These are phyloP conservation scores for Orchesella flavescens DNA, from an alignment of 2,888 invertebrate genomes.

Conservation along the genomic window DNA sequence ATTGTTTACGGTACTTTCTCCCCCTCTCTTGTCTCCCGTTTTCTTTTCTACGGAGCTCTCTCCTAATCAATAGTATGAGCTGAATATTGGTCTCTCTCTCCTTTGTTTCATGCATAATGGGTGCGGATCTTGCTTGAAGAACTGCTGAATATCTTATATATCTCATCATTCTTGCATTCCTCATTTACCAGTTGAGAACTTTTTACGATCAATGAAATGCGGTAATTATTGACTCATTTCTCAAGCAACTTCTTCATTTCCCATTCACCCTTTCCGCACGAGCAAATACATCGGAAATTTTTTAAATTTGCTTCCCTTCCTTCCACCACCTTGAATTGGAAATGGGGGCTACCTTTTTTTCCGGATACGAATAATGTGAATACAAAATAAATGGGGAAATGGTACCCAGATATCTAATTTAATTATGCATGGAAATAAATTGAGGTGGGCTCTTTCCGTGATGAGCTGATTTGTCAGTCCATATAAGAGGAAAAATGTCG, in stretches of 20 bases:
- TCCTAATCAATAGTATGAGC: no score
- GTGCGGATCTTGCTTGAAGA: not conserved
- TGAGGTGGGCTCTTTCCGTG: no score
- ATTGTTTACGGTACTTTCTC: not conserved
- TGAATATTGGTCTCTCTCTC: not conserved
- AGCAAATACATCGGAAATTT: not conserved
- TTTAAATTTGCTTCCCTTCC: no score
- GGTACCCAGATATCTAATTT: no score
- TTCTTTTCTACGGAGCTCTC: not conserved
- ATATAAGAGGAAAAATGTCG: no score
- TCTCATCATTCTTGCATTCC: slow-evolving; percentile 3
- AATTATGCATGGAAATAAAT: no score
- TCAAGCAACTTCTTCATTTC: not conserved
- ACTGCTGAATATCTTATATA: not conserved
- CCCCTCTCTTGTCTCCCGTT: not conserved
- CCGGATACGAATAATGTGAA: no score
- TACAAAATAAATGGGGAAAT: no score
- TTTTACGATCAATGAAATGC: not conserved
- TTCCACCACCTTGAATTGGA: no score
- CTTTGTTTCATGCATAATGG: not conserved
- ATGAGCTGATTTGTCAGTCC: no score
- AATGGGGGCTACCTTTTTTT: no score
- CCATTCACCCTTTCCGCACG: not conserved
- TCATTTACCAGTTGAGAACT: not conserved
- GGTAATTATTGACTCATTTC: not conserved